Evolutionary conservation across 1,140 invertebrate genomes (phyloP), one percentile per base, ranked within the genome.

Genomic region (Tetraneura akinire): DNA sequence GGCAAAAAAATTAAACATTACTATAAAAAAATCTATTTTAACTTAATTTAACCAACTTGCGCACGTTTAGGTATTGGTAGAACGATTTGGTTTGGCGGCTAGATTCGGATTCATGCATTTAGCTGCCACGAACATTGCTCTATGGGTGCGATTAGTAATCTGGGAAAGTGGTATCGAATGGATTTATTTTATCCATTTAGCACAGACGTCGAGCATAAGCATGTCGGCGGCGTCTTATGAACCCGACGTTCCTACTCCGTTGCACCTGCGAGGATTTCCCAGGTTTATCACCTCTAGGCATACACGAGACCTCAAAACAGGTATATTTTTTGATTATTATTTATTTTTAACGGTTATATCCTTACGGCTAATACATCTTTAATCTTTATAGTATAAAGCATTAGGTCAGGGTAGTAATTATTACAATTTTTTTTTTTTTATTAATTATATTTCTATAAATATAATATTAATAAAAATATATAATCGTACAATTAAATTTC

Each of bases 31-130:
- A n/a, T n/a, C n/a, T n/a, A n/a, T n/a, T n/a, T n/a, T n/a, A n/a
- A n/a, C n/a, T n/a, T n/a, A n/a, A n/a, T n/a, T n/a, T n/a, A n/a
- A n/a, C n/a, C n/a, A n/a, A n/a, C n/a, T n/a, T 45, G 13, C 13
- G 5, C 45, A 14, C 1, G 4, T 68, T 68, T 68, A 89, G 88
- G 88, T 89, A n/a, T 84, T 89, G 10, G 88, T 89, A 2, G 88
- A 89, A 80, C 86, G 85, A 80, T 89, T 89, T 80, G 88, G 88
- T 9, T 82, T 88, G 21, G 85, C 87, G 23, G 88, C 88, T 3
- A 84, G 89, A 81, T 89, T 89, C 82, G 87, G 89, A 9, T 89
- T 90, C 81, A 90, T 89, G 83, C 90, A 90, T 82, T 84, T 90
- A 16, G 87, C 89, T 6, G 89, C 89, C 0, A 90, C 90, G 0